These are phyloP conservation scores for Macrosoma leucophasiata DNA, from an alignment of 2,888 invertebrate species.

Conservation along the genomic window DNA sequence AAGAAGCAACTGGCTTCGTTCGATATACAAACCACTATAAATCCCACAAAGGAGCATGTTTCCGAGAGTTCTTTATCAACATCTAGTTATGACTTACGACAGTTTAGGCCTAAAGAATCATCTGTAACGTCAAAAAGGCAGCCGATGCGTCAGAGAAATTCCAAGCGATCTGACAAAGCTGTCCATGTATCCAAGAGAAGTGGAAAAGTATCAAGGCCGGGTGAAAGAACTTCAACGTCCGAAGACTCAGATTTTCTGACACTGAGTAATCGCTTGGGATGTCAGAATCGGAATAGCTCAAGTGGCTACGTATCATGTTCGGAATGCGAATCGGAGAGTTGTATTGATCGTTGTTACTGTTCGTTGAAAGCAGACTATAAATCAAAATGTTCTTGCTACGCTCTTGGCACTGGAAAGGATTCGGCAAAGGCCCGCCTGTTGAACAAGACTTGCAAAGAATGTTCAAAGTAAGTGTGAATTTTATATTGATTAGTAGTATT, in stretches of 20 bases:
- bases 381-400: constrained; percentile 79
- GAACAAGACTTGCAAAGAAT: constrained; percentile 61
- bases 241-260: constrained; percentile 78
- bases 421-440: constrained; percentile 45
- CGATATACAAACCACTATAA: constrained; percentile 11
- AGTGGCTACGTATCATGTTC: constrained; percentile 90
- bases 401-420: constrained; percentile 65
- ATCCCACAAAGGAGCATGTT: constrained; percentile 44
- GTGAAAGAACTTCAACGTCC: constrained; percentile 77
- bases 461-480: constrained; percentile 67
- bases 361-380: constrained; percentile 78
- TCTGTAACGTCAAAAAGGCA: constrained; percentile 57
- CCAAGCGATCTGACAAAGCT: constrained; percentile 58
- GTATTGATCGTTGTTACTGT: constrained; percentile 91
- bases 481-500: too few species aligned
- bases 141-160: constrained; percentile 53
- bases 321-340: constrained; percentile 92
- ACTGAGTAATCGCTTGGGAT: constrained; percentile 74
- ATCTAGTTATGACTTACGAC: constrained; percentile 77
- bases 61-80: constrained; percentile 78
- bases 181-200: constrained; percentile 58
- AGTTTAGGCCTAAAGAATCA: constrained; percentile 76
- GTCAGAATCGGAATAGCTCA: constrained; percentile 78
- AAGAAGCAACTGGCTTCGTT: constrained; percentile 30
- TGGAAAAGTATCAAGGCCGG: constrained; percentile 67